Conservation (phyloP, 2,113 vertebrate genomes). For the Notarius lentiginosus region DNA sequence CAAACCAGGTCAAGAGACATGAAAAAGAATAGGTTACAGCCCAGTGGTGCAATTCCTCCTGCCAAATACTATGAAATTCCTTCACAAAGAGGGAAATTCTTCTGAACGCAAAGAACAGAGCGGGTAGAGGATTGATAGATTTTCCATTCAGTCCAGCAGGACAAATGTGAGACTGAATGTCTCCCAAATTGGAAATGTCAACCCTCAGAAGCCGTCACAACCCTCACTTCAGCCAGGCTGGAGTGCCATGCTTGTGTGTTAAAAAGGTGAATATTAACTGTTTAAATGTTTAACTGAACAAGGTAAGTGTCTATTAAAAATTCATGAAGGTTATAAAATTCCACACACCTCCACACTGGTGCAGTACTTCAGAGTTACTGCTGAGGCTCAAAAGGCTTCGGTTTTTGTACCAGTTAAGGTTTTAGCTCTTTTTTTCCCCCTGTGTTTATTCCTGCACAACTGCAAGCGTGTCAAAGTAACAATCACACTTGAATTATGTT, state of each 20-base stretch:
- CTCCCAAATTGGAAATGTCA: conserved; percentile 74
- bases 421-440: neutral
- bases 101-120: conserved; percentile 48
- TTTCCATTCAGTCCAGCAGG: conserved; percentile 24
- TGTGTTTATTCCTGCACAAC: neutral
- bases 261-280: conserved; percentile 22
- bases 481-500: neutral
- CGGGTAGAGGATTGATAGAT: conserved; percentile 52
- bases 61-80: conserved; percentile 39
- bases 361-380: neutral
- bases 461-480: neutral
- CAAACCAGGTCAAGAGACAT: conserved; percentile 10
- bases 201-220: conserved; percentile 57
- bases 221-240: conserved; percentile 14
- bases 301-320: conserved; percentile 20
- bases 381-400: neutral
- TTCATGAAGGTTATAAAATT: neutral
- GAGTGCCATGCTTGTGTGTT: conserved; percentile 15
- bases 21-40: conserved; percentile 19
- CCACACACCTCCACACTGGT: conserved; percentile 5
- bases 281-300: conserved; percentile 26
- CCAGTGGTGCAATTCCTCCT: conserved; percentile 29
- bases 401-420: neutral
- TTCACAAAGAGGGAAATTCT: conserved; percentile 49
- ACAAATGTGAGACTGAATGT: conserved; percentile 22